Evolutionary conservation across 1,140 invertebrate species (phyloP).

Genomic region (Pantala flavescens): DNA sequence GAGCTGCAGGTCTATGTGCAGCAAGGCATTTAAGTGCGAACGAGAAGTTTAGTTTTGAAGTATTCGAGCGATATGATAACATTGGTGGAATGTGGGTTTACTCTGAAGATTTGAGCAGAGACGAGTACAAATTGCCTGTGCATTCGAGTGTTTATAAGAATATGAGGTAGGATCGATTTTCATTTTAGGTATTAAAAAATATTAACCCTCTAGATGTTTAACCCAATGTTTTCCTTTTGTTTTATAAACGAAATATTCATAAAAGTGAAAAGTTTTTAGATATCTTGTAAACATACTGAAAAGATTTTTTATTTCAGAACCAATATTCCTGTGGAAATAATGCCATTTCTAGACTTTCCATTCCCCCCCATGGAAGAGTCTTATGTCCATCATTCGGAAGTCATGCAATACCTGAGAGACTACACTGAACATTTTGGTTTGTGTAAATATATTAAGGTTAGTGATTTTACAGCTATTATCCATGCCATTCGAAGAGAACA

Average conservation of each 20-base stretch:
- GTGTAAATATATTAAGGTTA: constrained; percentile 41
- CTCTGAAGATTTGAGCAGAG: constrained; percentile 46
- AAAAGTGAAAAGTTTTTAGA: no score
- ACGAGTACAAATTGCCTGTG: constrained; percentile 49
- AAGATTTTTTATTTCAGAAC: constrained; percentile 44
- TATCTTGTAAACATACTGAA: neutral
- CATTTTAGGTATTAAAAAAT: neutral
- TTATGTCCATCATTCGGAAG: constrained; percentile 46
- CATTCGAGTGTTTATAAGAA: constrained; percentile 63
- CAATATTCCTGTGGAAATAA: constrained; percentile 81
- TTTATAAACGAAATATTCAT: no score
- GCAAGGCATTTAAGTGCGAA: constrained; percentile 42
- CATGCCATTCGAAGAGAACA: neutral
- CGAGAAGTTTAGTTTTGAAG: constrained; percentile 36
- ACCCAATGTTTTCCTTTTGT: no score
- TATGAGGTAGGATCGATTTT: neutral
- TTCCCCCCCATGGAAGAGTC: constrained; percentile 37
- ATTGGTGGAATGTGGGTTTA: constrained; percentile 66
- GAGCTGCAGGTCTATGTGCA: constrained; percentile 63
- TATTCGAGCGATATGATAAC: constrained; percentile 51
- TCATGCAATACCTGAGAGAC: constrained; percentile 51
- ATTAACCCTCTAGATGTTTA: neutral
- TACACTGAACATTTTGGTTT: constrained; percentile 47
- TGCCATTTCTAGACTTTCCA: constrained; percentile 76
- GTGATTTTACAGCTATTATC: neutral